A percentile compares a stretch with the other conserved stretches of the same genome.
phyloP scores from a whole-genome alignment of 2,113 vertebrate species.

The Numenius arquata region DNA sequence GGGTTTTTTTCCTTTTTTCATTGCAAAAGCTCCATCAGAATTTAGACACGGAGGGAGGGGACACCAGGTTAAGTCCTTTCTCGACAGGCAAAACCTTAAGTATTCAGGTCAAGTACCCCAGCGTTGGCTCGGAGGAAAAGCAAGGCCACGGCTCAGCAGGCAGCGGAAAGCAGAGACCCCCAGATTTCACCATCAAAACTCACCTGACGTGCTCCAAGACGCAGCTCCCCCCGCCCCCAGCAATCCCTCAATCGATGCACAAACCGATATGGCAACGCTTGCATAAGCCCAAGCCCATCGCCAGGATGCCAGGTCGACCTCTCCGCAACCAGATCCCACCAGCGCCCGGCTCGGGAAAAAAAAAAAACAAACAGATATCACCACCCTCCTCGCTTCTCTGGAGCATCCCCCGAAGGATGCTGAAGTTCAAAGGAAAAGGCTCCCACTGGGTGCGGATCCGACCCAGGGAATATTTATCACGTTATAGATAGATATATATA shows the following conservation, averaged over 20 bases:
- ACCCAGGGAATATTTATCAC: background rate
- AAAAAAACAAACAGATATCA: background rate
- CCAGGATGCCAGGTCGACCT: background rate
- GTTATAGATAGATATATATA: background rate
- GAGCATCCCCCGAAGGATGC: background rate
- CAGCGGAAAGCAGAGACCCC: background rate
- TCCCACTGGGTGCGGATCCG: background rate
- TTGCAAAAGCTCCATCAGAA: background rate
- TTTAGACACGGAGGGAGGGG: background rate
- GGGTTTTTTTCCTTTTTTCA: background rate
- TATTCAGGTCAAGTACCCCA: conserved; percentile 3
- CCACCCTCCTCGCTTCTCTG: background rate
- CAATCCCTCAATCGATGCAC: rapidly evolving
- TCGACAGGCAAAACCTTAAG: background rate
- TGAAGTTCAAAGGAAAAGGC: background rate
- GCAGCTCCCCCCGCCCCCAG: background rate
- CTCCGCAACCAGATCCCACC: background rate
- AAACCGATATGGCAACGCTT: rapidly evolving
- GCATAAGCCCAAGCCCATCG: background rate
- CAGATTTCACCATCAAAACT: background rate
- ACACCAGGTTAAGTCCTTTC: background rate
- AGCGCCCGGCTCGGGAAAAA: rapidly evolving
- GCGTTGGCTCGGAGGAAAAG: background rate
- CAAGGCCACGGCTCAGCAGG: background rate
- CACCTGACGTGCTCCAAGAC: rapidly evolving